Conservation (phyloP, 2,888 invertebrate genomes). For the Poecilus cupreus region DNA sequence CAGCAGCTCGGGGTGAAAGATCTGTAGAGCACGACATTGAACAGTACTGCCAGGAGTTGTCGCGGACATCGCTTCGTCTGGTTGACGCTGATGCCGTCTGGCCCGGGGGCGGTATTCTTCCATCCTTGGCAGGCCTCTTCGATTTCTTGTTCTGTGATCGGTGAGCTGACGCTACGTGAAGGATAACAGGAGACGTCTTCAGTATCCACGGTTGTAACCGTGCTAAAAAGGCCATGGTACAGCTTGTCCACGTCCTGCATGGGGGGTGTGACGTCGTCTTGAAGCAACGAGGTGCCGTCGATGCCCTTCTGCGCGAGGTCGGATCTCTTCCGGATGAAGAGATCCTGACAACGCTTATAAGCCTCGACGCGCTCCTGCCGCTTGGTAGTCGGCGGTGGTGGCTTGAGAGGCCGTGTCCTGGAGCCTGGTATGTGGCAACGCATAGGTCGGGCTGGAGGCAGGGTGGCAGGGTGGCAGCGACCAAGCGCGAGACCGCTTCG, state of each 20-base stretch:
- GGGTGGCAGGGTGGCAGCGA: background rate
- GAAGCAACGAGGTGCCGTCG: no score
- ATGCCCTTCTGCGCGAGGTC: no score
- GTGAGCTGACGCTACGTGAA: background rate
- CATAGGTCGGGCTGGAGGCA: background rate
- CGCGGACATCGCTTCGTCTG: constrained; percentile 20
- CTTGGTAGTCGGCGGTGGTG: no score
- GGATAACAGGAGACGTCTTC: background rate
- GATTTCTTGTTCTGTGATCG: background rate
- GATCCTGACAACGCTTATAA: no score
- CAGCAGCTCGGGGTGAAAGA: constrained; percentile 55
- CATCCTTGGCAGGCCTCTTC: constrained; percentile 63
- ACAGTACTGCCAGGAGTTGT: constrained; percentile 45
- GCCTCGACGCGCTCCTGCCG: no score
- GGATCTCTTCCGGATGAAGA: no score
- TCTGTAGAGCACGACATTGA: constrained; percentile 57
- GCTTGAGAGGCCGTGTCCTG: no score
- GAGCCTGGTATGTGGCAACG: no score
- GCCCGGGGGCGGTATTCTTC: constrained; percentile 38
- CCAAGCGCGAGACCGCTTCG: background rate
- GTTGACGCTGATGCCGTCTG: constrained; percentile 43
- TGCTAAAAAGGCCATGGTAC: no score
- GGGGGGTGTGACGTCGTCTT: no score
- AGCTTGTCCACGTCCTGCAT: no score
- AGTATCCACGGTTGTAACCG: background rate